Base-by-base conservation (phyloP, 2,888 invertebrate species). In the Scrobipalpa costella region DNA sequence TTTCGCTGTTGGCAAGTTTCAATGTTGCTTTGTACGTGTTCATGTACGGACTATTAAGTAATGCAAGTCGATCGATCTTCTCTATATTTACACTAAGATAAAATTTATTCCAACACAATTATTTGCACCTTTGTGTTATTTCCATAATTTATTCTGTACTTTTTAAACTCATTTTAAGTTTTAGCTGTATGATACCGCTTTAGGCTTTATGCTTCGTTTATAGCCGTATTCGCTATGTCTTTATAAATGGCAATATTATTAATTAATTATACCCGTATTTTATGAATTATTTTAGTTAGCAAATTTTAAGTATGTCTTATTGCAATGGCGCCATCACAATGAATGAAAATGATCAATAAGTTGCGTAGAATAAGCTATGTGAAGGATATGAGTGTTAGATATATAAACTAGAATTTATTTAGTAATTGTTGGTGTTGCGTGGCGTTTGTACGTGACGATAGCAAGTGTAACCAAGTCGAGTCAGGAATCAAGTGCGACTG, bases 311-410 rank as follows among this genome's bases (percentile, higher is more conserved):
- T 82, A 80, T 77, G 77, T 74, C 71, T 70, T 80, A 78, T n/a
- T 80, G 76, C 68, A 78, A 80, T 80, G 79, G 72, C 84, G 86
- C 85, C 90, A 90, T 90, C 90, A 90, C 90, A 90, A 89, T 86
- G 78, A 74, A 75, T 65, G 69, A 76, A 80, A 79, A 79, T 78
- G 77, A 81, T 83, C 79, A 79, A 78, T 83, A 81, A 80, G 80
- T 82, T 76, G 82, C 73, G 75, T 86, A 86, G 81, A 34, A n/a
- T 85, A 87, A 83, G 78, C 73, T 79, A 78, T 76, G 76, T 79
- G 82, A 77, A 79, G 74, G 77, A 61, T 65, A 83, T 81, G 85
- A 80, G 82, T 85, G 85, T 88, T 85, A 85, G 76, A 73, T 83
- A 83, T 80, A 81, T 80, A 80, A 84, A 84, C 75, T 85, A 84